phyloP scores from a whole-genome alignment of 92 coral and sea anemone genomes.

The Phenganax subtilis region DNA sequence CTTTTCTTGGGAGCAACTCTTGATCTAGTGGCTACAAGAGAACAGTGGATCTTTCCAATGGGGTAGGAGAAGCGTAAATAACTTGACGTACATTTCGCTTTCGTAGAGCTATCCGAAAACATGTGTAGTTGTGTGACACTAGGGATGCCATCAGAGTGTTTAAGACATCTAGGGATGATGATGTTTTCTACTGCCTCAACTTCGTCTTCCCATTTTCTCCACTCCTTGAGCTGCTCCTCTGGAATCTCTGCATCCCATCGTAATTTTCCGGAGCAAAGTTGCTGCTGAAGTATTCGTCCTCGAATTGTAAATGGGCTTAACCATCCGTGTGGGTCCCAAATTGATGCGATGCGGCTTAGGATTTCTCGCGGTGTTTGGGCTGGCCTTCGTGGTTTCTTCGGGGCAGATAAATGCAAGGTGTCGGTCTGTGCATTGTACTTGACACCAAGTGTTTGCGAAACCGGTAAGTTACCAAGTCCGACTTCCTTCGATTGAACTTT shows the following conservation, averaged over 20 bases:
- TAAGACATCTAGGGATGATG: slow-evolving; percentile 35
- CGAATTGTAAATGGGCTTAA: slow-evolving; percentile 33
- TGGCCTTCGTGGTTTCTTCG: slow-evolving; percentile 14
- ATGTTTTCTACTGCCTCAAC: slow-evolving; percentile 12
- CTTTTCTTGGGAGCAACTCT: slow-evolving; percentile 36
- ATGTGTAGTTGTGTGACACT: slow-evolving; percentile 14
- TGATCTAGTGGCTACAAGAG: slow-evolving; percentile 23
- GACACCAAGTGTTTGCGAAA: slow-evolving; percentile 20
- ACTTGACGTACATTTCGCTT: slow-evolving; percentile 39
- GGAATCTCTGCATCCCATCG: slow-evolving; percentile 29
- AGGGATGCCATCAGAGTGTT: slow-evolving; percentile 19
- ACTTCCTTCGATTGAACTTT: slow-evolving; percentile 6
- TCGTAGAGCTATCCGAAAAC: slow-evolving; percentile 40
- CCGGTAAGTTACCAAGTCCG: slow-evolving; percentile 2
- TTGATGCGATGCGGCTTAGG: slow-evolving; percentile 32
- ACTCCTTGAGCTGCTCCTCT: slow-evolving; percentile 15
- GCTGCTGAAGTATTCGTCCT: slow-evolving; percentile 28
- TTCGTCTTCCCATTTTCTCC: slow-evolving; percentile 31
- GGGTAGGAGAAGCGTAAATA: slow-evolving; percentile 31
- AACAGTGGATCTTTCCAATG: slow-evolving; percentile 11
- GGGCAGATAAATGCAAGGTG: slow-evolving; percentile 12
- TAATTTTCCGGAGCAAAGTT: not conserved
- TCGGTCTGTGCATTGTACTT: slow-evolving; percentile 25
- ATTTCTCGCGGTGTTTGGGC: slow-evolving; percentile 28
- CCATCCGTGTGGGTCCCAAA: slow-evolving; percentile 41